Conservation (phyloP, 2,888 invertebrate species). For the Tetragonula carbonaria region DNA sequence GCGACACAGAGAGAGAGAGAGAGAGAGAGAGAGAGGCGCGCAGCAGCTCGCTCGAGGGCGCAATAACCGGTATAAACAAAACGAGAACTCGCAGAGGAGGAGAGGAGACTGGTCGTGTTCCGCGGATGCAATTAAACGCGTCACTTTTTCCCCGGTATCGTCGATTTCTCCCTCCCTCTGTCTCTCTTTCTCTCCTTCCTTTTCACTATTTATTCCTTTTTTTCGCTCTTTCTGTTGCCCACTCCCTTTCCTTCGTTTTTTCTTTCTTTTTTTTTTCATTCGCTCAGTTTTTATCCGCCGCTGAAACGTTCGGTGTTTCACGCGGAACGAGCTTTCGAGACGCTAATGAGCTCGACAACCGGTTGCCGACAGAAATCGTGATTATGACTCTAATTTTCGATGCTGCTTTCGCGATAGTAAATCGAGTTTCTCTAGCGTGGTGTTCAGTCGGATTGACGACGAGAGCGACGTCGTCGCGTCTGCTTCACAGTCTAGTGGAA, state of each 20-base stretch:
- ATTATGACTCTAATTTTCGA: conserved; percentile 2
- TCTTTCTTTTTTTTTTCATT: neutral
- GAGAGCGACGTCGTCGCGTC: neutral
- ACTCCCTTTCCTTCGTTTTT: no score
- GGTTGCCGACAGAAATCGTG: neutral
- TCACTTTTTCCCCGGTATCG: conserved; percentile 21
- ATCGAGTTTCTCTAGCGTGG: neutral
- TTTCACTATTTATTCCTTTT: neutral
- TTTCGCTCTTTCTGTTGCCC: neutral
- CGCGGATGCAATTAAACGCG: conserved; percentile 39
- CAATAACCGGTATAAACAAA: conserved; percentile 49
- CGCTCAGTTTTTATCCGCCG: neutral
- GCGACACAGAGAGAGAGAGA: neutral
- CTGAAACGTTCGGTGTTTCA: conserved; percentile 2
- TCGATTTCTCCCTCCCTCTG: neutral
- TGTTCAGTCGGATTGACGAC: neutral
- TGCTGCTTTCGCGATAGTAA: neutral
- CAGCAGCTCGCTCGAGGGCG: neutral
- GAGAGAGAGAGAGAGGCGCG: neutral
- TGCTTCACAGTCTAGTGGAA: neutral
- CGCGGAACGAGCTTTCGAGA: conserved; percentile 6
- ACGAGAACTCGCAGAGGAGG: conserved; percentile 19
- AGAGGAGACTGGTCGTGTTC: neutral
- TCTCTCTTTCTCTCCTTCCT: neutral
- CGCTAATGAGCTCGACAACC: conserved; percentile 22